These are phyloP conservation scores for Alligator sinensis DNA, from an alignment of 2,113 vertebrate genomes.

Conservation along the genomic window DNA sequence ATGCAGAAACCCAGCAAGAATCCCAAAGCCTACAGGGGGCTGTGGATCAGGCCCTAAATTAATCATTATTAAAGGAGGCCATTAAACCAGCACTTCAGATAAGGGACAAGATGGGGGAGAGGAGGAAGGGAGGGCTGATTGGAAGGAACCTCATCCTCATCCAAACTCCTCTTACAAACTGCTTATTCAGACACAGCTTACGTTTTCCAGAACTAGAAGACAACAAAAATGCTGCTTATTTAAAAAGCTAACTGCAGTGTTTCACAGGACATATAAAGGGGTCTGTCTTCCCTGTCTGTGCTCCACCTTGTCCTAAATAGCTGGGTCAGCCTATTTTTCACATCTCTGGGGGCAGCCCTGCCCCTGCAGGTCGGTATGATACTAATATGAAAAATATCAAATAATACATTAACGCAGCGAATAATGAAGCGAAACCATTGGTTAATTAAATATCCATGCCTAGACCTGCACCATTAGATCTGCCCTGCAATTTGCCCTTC, in stretches of 20 bases:
- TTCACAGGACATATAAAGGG: not conserved
- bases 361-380: too few species aligned
- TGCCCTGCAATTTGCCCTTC: not conserved
- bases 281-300: not conserved
- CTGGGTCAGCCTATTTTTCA: not conserved
- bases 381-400: not conserved
- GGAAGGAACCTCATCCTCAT: not conserved
- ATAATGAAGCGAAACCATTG: fast-evolving
- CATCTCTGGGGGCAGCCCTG: fast-evolving
- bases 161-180: fast-evolving
- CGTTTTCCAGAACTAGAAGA: not conserved
- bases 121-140: not conserved
- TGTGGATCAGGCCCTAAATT: not conserved
- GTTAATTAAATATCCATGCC: not conserved
- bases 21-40: fast-evolving
- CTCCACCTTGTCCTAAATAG: not conserved
- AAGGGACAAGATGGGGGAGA: not conserved
- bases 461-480: not conserved
- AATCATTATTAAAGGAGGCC: not conserved
- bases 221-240: not conserved
- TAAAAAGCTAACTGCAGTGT: not conserved
- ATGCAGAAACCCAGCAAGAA: not conserved
- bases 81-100: not conserved
- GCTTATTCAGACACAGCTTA: not conserved
- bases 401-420: not conserved